Percentiles rank a stretch among this genome's conserved stretches.
These are phyloP conservation scores for Antedon bifida DNA, from an alignment of 35 echinoderm and acorn worm species.

Conservation along the genomic window DNA sequence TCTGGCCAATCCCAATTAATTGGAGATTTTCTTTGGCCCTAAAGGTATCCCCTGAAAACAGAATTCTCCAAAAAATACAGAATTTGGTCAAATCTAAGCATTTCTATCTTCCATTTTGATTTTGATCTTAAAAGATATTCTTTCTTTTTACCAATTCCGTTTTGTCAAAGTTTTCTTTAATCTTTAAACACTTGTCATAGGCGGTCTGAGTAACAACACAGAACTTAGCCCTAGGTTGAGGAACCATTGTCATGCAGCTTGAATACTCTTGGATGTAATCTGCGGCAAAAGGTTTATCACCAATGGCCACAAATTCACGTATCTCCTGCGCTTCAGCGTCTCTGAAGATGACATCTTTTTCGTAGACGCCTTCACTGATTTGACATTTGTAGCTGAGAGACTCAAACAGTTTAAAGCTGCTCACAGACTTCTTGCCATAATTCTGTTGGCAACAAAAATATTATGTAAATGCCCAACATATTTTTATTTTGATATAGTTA, in stretches of 20 bases:
- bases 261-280: slow-evolving; percentile 35
- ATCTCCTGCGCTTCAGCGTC: slow-evolving; percentile 42
- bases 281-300: slow-evolving; percentile 20
- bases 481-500: neutral
- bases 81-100: too few relatives aligned
- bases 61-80: too few relatives aligned
- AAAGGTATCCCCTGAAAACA: too few relatives aligned
- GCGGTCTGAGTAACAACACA: slow-evolving; percentile 31
- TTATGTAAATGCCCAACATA: neutral
- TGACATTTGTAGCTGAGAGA: slow-evolving; percentile 48
- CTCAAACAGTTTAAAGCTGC: slow-evolving; percentile 47
- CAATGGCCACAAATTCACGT: slow-evolving; percentile 15
- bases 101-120: too few relatives aligned
- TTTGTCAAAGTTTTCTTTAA: slow-evolving; percentile 48
- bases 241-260: slow-evolving; percentile 16
- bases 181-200: slow-evolving; percentile 34
- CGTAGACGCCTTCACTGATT: neutral
- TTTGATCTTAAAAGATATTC: too few relatives aligned
- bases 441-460: slow-evolving; percentile 14
- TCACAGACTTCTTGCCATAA: slow-evolving; percentile 15
- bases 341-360: slow-evolving; percentile 56
- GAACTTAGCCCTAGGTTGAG: slow-evolving; percentile 64
- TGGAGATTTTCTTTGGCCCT: too few relatives aligned
- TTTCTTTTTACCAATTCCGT: slow-evolving; percentile 11
- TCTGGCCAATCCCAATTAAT: too few relatives aligned